Evolutionary conservation across 2,888 invertebrate species (phyloP), one percentile per base, ranked within the genome.

Genomic region (Parnassius orleans): DNA sequence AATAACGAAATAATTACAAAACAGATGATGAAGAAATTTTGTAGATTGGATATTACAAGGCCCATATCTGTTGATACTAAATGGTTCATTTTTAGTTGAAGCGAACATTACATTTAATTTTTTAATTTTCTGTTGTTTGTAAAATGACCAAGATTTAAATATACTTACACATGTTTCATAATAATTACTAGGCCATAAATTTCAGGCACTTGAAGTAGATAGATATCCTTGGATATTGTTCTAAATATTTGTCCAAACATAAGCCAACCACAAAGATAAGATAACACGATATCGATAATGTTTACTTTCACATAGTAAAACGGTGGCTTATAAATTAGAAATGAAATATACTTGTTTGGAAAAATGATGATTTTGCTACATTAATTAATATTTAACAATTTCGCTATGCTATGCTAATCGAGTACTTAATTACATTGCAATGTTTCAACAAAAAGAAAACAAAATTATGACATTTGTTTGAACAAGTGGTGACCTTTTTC

Each of bases 391-490:
- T 56, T 63, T 60, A 63, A 60, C 56, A 63, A 56, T 56, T 60
- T 60, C 51, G 60, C 63, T 66, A 67, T 63, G 70, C 63, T 69
- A 67, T 65, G 65, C 69, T 74, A 69, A 65, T 69, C 66, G 65
- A 70, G 69, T 75, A 75, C 75, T 75, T 75, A 75, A 75, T 70
- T 52, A 46, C 58, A 56, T 59, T 66, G 33, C 60, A 61, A 56
- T 61, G 57, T 64, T 56, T 42, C 55, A 15, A 66, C 53, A 56
- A 60, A n/a, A n/a, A 10, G 46, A 12, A 12, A n/a, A 46, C 11
- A 12, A 46, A 46, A 5, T 7, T 0, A 33, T 48, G 14, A 9
- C 14, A 48, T 48, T 48, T 48, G 15, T 14, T 14, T 9, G 7
- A 7, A 33, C 33, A 33, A 33, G 7, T 33, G 33, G 33, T 33